Percentiles rank a stretch among this genome's conserved stretches.
These are phyloP conservation scores for Entelurus aequoreus DNA, from an alignment of 2,113 vertebrate genomes.

Conservation along the genomic window DNA sequence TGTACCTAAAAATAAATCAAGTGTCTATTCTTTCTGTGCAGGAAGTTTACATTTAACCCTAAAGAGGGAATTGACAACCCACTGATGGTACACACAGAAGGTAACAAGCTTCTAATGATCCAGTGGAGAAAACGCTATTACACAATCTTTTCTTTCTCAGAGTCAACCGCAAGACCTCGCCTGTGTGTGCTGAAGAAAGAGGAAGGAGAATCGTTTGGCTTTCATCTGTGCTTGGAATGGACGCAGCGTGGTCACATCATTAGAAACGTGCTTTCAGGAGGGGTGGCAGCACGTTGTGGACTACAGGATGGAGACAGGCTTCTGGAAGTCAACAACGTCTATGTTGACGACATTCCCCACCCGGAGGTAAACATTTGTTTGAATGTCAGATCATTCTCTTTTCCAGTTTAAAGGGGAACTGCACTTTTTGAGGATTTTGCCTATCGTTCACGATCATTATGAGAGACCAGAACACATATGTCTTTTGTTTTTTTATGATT, in stretches of 20 bases:
- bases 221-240: constrained; percentile 71
- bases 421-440: no score
- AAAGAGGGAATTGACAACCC: constrained; percentile 93
- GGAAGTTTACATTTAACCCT: constrained; percentile 87
- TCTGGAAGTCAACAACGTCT: constrained; percentile 79
- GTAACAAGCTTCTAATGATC: constrained; percentile 21
- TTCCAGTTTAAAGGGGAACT: no score
- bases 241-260: constrained; percentile 73
- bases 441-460: no score
- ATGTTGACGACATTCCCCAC: constrained; percentile 72
- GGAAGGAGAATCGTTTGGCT: constrained; percentile 72
- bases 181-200: constrained; percentile 80
- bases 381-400: no score
- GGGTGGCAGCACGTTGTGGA: constrained; percentile 74
- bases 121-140: not conserved
- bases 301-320: constrained; percentile 81
- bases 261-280: constrained; percentile 65
- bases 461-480: no score
- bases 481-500: no score
- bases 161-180: constrained; percentile 52
- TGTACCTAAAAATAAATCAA: no score
- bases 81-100: constrained; percentile 80
- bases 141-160: constrained; percentile 3
- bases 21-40: constrained; percentile 43
- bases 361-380: constrained; percentile 59